A percentile compares a stretch with the other conserved stretches of the same genome.
phyloP scores from a whole-genome alignment of 2,888 invertebrate species.

The Nomada ruficornis region DNA sequence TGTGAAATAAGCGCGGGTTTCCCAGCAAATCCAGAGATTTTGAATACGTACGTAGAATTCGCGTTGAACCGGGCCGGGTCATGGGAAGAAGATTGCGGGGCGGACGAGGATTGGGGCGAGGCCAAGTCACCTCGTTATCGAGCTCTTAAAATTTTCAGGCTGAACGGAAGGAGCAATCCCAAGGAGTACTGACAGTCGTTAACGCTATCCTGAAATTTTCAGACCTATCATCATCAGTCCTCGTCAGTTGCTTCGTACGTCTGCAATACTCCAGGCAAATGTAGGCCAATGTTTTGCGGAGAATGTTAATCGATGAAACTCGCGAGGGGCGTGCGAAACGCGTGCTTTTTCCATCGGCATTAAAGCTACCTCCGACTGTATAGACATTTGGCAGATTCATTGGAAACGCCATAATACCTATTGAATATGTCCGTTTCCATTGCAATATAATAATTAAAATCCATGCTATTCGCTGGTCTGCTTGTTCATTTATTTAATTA shows the following conservation, averaged over 20 bases:
- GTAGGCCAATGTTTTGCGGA: constrained; percentile 51
- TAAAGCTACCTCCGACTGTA: not conserved
- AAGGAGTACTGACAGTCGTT: constrained; percentile 68
- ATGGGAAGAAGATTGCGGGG: constrained; percentile 44
- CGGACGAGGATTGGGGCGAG: constrained; percentile 43
- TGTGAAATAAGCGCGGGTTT: not conserved
- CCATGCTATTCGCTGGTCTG: too few species aligned
- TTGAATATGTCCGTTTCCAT: too few species aligned
- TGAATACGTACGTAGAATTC: constrained; percentile 27
- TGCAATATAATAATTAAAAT: too few species aligned
- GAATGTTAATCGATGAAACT: constrained; percentile 15
- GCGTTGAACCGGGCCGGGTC: constrained; percentile 8
- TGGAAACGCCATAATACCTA: too few species aligned
- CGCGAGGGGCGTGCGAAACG: not conserved
- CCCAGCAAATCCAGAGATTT: not conserved
- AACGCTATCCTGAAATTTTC: constrained; percentile 68
- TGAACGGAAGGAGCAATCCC: constrained; percentile 56
- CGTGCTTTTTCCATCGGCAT: not conserved
- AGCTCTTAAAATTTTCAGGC: constrained; percentile 77
- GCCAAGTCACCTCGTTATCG: constrained; percentile 75
- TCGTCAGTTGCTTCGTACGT: constrained; percentile 18
- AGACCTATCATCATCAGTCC: constrained; percentile 49
- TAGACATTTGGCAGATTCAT: not conserved
- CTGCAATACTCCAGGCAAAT: constrained; percentile 20
- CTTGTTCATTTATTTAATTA: too few species aligned